phyloP scores from a whole-genome alignment of 2,888 invertebrate species.

The Podotricha telesiphe region DNA sequence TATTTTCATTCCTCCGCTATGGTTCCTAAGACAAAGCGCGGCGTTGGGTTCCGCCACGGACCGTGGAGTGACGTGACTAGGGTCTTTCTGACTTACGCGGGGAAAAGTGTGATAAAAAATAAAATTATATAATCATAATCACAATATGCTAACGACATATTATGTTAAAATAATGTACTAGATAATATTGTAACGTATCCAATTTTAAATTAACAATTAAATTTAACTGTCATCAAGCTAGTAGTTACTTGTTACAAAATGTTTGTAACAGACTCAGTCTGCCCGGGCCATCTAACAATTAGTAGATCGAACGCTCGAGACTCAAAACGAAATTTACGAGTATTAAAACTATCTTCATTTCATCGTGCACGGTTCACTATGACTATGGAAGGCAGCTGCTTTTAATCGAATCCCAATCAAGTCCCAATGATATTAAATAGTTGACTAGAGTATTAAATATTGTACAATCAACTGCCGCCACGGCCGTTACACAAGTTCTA shows the following conservation, averaged over 20 bases:
- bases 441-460: constrained; percentile 73
- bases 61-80: too few relatives aligned
- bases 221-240: constrained; percentile 1
- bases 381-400: constrained; percentile 65
- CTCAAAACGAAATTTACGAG: constrained; percentile 77
- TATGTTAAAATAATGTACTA: too few relatives aligned
- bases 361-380: constrained; percentile 66
- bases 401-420: constrained; percentile 81
- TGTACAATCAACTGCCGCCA: constrained; percentile 65
- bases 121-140: too few relatives aligned
- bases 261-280: constrained; percentile 66
- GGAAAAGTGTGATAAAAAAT: too few relatives aligned
- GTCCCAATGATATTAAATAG: constrained; percentile 70
- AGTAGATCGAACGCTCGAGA: constrained; percentile 68
- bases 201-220: background rate
- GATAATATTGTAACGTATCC: too few relatives aligned
- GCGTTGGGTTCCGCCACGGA: too few relatives aligned
- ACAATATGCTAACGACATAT: too few relatives aligned
- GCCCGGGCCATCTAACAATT: constrained; percentile 72
- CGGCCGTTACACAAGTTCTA: constrained; percentile 57
- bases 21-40: too few relatives aligned
- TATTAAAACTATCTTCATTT: constrained; percentile 81
- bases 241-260: constrained; percentile 47
- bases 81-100: too few relatives aligned
- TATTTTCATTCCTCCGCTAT: too few relatives aligned